A percentile compares a stretch with the other conserved stretches of the same genome.
Evolutionary conservation across 2,888 invertebrate species (phyloP).

Genomic region (Silvanus unidentatus): DNA sequence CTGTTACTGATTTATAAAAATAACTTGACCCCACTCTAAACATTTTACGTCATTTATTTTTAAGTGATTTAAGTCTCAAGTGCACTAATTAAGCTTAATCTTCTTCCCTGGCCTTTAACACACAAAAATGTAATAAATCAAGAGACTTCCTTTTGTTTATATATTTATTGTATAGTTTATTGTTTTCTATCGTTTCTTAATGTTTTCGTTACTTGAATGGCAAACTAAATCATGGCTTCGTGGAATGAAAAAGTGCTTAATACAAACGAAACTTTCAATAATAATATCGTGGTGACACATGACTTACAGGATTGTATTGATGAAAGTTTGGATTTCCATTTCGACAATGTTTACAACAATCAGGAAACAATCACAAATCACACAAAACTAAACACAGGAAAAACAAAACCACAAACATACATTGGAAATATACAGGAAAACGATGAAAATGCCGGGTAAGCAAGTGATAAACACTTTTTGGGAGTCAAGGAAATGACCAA

Average conservation of each 20-base stretch:
- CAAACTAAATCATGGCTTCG: constrained; percentile 22
- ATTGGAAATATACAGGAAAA: constrained; percentile 41
- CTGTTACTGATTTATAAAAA: too few species aligned
- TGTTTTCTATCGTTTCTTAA: constrained; percentile 9
- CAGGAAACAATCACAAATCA: too few species aligned
- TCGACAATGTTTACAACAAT: constrained; percentile 47
- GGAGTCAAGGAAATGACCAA: constrained; percentile 24
- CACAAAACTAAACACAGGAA: neutral
- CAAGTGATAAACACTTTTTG: constrained; percentile 10
- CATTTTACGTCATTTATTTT: too few species aligned
- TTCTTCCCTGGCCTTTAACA: neutral
- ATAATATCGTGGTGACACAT: constrained; percentile 48
- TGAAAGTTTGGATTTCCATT: constrained; percentile 41
- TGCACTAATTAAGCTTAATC: neutral
- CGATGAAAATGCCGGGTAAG: constrained; percentile 51
- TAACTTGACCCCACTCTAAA: too few species aligned
- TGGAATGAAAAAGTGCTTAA: constrained; percentile 28
- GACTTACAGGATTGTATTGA: constrained; percentile 52
- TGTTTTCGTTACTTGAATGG: constrained; percentile 16
- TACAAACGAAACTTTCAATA: constrained; percentile 7
- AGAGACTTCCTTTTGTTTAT: too few species aligned
- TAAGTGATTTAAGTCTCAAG: neutral
- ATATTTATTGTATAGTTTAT: too few species aligned
- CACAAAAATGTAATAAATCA: constrained; percentile 10
- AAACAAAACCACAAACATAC: constrained; percentile 36